Percentiles rank a stretch among this genome's conserved stretches.
Conservation (phyloP, 2,113 vertebrate genomes). For the Grammomys surdaster region DNA sequence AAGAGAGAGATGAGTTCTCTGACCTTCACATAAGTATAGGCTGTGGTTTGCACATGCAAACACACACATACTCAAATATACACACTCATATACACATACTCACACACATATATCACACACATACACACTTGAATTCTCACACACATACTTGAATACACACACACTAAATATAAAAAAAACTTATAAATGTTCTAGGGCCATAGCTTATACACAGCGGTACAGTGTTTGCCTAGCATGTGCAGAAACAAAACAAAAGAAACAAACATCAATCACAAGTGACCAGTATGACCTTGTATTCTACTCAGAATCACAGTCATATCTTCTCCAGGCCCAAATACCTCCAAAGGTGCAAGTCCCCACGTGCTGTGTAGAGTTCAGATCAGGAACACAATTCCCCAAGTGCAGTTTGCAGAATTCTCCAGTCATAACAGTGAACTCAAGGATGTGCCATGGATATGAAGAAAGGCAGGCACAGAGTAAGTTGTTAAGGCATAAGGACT, state of each 20-base stretch:
- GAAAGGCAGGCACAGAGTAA: not conserved
- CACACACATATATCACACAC: not conserved
- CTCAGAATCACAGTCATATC: not conserved
- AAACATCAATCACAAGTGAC: not conserved
- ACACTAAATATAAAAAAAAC: not conserved
- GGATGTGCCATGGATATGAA: not conserved
- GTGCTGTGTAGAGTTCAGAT: not conserved
- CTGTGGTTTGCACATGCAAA: not conserved
- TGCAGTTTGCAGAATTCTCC: not conserved
- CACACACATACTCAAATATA: not conserved
- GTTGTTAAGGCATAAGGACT: accelerated
- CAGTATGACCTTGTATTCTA: not conserved
- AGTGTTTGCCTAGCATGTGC: not conserved
- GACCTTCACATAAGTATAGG: not conserved
- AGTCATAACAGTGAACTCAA: not conserved
- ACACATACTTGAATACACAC: not conserved
- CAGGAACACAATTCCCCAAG: not conserved
- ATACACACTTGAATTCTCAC: not conserved
- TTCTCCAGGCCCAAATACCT: not conserved
- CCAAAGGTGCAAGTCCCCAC: not conserved
- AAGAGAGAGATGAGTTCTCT: not conserved
- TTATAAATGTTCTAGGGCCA: not conserved
- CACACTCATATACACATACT: not conserved
- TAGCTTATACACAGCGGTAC: not conserved
- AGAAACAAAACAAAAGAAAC: not conserved